Evolutionary conservation across 2,888 invertebrate genomes (phyloP).

Genomic region (Drosophila pseudotalamancana): DNA sequence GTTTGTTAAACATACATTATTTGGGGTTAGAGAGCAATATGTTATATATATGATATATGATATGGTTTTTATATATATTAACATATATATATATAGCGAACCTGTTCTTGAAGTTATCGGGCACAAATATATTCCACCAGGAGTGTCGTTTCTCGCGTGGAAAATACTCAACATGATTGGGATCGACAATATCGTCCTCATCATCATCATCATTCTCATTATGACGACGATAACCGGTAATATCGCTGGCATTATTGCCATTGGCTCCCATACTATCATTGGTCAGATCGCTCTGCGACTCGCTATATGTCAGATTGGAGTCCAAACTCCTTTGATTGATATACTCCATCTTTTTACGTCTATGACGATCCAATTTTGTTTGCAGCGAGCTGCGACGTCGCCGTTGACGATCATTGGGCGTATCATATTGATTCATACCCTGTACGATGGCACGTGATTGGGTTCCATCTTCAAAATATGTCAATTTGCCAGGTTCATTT

Average conservation of each 20-base stretch:
- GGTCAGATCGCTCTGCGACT: conserved; percentile 68
- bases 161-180: conserved; percentile 75
- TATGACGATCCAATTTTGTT: conserved; percentile 83
- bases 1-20: conserved; percentile 59
- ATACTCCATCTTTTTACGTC: conserved; percentile 82
- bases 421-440: conserved; percentile 68
- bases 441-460: conserved; percentile 70
- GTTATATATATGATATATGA: background rate
- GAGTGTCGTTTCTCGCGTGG: conserved; percentile 90
- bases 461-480: conserved; percentile 81
- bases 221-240: conserved; percentile 52
- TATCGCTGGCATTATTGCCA: conserved; percentile 66
- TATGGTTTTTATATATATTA: background rate
- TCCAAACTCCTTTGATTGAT: conserved; percentile 74
- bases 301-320: conserved; percentile 54
- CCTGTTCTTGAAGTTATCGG: conserved; percentile 90
- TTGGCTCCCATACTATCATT: conserved; percentile 67
- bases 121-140: conserved; percentile 95
- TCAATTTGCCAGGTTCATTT: conserved; percentile 78
- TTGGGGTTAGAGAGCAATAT: conserved; percentile 31
- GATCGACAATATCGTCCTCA: conserved; percentile 73
- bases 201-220: conserved; percentile 37
- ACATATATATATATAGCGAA: conserved; percentile 72
- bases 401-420: conserved; percentile 82
- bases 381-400: conserved; percentile 84